Evolutionary conservation across 2,113 vertebrate genomes (phyloP).

Genomic region (Galbula dea): DNA sequence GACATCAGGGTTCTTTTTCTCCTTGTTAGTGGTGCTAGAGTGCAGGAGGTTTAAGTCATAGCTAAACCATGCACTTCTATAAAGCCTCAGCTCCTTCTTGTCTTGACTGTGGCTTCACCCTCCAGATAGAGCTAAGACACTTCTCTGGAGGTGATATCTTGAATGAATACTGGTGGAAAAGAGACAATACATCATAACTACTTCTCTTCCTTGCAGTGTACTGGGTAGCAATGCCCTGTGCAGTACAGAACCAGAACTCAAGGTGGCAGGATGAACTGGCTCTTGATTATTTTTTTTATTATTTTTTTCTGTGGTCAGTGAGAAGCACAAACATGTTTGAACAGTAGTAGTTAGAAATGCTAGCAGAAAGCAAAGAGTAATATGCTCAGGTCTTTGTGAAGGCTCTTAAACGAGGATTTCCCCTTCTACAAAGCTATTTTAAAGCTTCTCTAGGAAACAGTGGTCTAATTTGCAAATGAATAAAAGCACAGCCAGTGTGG

Average conservation of each 20-base stretch:
- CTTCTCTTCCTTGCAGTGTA: background rate
- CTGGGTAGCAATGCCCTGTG: background rate
- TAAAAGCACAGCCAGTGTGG: background rate
- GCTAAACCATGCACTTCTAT: background rate
- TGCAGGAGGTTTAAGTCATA: background rate
- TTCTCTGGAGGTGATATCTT: background rate
- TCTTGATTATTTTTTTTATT: background rate
- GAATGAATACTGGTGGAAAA: background rate
- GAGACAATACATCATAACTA: background rate
- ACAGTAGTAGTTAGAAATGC: background rate
- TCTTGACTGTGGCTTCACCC: background rate
- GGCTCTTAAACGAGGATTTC: background rate
- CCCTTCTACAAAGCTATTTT: background rate
- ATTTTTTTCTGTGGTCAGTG: accelerated
- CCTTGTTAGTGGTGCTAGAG: background rate
- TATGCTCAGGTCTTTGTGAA: background rate
- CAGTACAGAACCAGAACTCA: background rate
- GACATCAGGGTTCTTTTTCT: background rate
- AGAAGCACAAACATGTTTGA: background rate
- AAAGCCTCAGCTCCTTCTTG: background rate
- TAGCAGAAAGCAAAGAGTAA: background rate
- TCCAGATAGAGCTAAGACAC: background rate
- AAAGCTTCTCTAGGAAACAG: background rate
- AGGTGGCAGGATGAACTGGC: slow-evolving; percentile 41
- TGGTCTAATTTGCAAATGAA: slow-evolving; percentile 32